Evolutionary conservation across 2,113 vertebrate species (phyloP).

Genomic region (Tragelaphus imberbis): DNA sequence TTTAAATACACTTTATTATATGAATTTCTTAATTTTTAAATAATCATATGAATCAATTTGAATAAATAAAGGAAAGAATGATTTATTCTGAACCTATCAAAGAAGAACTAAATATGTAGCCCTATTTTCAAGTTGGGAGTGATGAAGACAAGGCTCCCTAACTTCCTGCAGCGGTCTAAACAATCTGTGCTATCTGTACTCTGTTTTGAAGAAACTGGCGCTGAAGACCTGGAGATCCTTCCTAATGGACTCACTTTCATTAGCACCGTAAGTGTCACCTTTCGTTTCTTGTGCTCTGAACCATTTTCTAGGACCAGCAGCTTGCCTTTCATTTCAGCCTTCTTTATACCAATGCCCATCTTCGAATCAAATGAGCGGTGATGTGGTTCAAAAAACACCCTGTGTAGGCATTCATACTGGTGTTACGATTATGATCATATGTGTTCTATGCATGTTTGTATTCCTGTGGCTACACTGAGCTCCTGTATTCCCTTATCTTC

Average conservation of each 20-base stretch:
- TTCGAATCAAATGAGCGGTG: background rate
- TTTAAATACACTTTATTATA: background rate
- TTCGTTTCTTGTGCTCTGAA: background rate
- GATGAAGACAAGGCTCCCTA: background rate
- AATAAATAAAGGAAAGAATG: background rate
- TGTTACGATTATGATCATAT: background rate
- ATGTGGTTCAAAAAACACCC: background rate
- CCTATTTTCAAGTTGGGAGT: background rate
- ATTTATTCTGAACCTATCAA: background rate
- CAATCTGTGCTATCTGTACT: background rate
- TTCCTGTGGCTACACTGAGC: background rate
- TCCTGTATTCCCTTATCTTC: background rate
- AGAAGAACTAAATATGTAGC: background rate
- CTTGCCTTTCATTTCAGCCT: background rate
- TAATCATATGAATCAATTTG: background rate
- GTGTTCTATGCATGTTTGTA: background rate
- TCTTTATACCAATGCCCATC: background rate
- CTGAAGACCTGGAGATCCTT: conserved; percentile 84
- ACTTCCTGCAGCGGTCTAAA: background rate
- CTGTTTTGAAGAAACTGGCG: conserved; percentile 74
- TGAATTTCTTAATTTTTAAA: background rate
- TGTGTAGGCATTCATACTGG: background rate
- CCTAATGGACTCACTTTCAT: conserved; percentile 82
- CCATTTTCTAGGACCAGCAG: background rate
- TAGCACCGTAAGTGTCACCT: conserved; percentile 76